Conservation (phyloP, 2,113 vertebrate genomes). For the Cisticola juncidis region DNA sequence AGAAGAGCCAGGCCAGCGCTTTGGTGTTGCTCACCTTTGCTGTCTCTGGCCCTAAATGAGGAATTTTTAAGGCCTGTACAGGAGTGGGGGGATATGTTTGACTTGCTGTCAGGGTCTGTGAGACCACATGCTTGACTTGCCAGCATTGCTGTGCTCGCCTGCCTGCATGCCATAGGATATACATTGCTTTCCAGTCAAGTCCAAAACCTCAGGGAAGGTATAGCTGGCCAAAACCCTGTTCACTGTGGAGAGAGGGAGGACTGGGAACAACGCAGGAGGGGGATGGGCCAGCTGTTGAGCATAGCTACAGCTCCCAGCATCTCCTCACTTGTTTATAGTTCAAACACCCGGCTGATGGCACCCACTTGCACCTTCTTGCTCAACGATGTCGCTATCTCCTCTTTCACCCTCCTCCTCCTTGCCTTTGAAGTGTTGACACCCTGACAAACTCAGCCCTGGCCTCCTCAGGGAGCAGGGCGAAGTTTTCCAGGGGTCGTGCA, state of each 20-base stretch:
- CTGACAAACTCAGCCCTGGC: not conserved
- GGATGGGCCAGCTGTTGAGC: slow-evolving; percentile 19
- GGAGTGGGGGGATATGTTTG: not conserved
- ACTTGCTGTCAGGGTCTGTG: not conserved
- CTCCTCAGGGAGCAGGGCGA: not conserved
- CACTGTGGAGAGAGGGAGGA: not conserved
- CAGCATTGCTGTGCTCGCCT: fast-evolving
- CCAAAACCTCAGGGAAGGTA: not conserved
- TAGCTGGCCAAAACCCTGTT: not conserved
- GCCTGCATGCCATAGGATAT: not conserved
- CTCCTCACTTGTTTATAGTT: slow-evolving; percentile 37
- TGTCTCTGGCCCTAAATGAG: not conserved
- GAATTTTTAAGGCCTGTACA: not conserved
- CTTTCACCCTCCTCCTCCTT: not conserved
- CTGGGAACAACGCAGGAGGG: not conserved
- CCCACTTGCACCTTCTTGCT: slow-evolving; percentile 41
- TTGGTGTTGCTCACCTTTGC: not conserved
- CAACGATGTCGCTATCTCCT: not conserved
- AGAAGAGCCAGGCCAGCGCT: fast-evolving
- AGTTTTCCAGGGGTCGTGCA: not conserved
- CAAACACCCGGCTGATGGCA: slow-evolving; percentile 34
- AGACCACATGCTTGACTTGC: not conserved
- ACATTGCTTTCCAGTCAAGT: not conserved
- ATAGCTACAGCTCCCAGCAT: slow-evolving; percentile 16
- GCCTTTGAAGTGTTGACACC: slow-evolving; percentile 21